Evolutionary conservation across 2,888 invertebrate genomes (phyloP), one percentile per base, ranked within the genome.

Genomic region (Brassicogethes aeneus): DNA sequence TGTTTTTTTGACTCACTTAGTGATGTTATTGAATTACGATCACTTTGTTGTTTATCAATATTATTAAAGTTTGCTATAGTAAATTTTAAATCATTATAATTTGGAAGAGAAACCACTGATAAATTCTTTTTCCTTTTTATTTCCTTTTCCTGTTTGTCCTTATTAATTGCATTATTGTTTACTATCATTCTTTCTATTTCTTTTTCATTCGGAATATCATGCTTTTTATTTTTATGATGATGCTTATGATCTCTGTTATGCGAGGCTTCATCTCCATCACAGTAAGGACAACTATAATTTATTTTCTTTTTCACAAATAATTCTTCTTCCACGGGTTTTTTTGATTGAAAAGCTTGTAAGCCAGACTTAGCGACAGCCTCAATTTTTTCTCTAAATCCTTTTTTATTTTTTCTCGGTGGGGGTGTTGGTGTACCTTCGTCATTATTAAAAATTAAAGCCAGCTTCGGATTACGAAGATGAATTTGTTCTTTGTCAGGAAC

Each of bases 91-190:
- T 74, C 73, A 50, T 62, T 69, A 57, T 73, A 73, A 58, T 73
- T 73, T 12, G 75, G 75, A 41, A 75, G 55, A 13, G 74, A 75
- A 40, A 70, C 66, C 2, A 73, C 70, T 36, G 74, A 74, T 39
- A 65, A 59, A 51, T 70, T 72, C 56, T 73, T 74, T 42, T 60
- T 61, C 48, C 69, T 59, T 51, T 65, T 65, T 1, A 44, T 42
- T 41, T 56, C 57, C 17, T 42, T 50, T 2, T 44, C 44, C 8
- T 45, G 41, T 13, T 47, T 37, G 3, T 48, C 41, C 30, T 48
- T 40, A 17, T 31, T 31, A 39, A 50, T 49, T 17, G 44, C 43
- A 14, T 44, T 45, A 33, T 43, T 31, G 42, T 46, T 41, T 12
- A 47, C 16, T 34, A 42, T 30, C 34, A 41, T 41, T 23, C 47